Evolutionary conservation across 2,113 vertebrate species (phyloP).

Genomic region (Piaya cayana): DNA sequence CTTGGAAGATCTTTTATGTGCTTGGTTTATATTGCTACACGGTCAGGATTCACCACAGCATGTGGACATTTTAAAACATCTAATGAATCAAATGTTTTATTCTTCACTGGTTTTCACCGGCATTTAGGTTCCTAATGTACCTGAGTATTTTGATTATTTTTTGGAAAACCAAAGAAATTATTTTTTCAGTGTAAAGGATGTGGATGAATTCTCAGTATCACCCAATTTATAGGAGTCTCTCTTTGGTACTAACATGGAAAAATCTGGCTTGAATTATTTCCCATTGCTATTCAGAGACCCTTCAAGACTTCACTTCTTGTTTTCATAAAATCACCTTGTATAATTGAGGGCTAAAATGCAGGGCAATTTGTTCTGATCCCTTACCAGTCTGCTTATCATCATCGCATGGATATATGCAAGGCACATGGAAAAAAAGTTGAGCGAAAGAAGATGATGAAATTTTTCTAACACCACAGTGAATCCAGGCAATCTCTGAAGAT

Average conservation of each 20-base stretch:
- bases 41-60: not conserved
- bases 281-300: conserved; percentile 24
- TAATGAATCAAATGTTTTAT: not conserved
- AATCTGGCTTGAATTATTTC: conserved; percentile 63
- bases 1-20: not conserved
- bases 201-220: not conserved
- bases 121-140: not conserved
- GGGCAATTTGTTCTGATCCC: conserved; percentile 55
- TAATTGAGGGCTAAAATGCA: conserved; percentile 62
- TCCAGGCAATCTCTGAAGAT: not conserved
- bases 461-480: not conserved
- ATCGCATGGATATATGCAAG: not conserved
- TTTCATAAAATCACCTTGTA: conserved; percentile 62
- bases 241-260: not conserved
- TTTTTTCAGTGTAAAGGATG: not conserved
- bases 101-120: not conserved
- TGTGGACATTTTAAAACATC: not conserved
- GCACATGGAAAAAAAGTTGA: not conserved
- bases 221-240: not conserved
- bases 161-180: not conserved
- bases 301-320: conserved; percentile 56
- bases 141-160: not conserved
- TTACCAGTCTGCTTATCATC: conserved; percentile 61
- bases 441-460: not conserved
- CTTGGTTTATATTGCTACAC: not conserved